Conservation (phyloP, 2,888 invertebrate species). For the Polyploca ridens region DNA sequence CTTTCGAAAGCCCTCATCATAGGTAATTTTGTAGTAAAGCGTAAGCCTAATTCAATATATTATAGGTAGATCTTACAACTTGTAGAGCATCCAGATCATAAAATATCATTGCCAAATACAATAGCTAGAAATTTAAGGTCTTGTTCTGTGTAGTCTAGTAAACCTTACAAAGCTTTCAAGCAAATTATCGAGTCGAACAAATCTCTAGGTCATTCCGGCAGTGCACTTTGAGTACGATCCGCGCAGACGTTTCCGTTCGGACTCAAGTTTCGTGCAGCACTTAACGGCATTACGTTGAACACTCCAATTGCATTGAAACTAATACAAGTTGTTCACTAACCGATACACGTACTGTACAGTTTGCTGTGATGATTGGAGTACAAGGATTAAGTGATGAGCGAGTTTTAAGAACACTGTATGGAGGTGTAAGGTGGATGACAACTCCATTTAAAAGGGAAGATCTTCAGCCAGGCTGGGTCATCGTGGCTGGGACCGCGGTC, state of each 20-base stretch:
- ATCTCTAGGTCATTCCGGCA: background rate
- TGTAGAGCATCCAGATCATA: background rate
- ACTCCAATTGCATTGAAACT: slow-evolving; percentile 37
- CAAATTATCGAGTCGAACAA: slow-evolving; percentile 1
- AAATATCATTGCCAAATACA: background rate
- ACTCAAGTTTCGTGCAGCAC: slow-evolving; percentile 30
- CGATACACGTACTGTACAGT: slow-evolving; percentile 25
- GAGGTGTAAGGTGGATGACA: too few relatives aligned
- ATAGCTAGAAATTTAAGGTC: background rate
- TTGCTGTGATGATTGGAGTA: background rate
- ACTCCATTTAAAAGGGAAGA: too few relatives aligned
- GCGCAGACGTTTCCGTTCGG: slow-evolving; percentile 17
- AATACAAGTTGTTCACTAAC: slow-evolving; percentile 35
- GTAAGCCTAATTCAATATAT: too few relatives aligned
- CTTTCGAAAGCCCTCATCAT: too few relatives aligned
- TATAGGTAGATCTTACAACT: too few relatives aligned
- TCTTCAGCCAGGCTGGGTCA: too few relatives aligned
- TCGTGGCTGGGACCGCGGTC: too few relatives aligned
- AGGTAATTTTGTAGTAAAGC: too few relatives aligned
- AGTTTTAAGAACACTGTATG: too few relatives aligned
- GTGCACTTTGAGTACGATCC: background rate
- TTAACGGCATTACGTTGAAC: slow-evolving; percentile 34
- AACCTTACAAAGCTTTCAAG: background rate
- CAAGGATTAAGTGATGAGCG: background rate
- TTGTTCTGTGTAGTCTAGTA: background rate